Conservation (phyloP, 2,113 vertebrate species). For the Condylura cristata region DNA sequence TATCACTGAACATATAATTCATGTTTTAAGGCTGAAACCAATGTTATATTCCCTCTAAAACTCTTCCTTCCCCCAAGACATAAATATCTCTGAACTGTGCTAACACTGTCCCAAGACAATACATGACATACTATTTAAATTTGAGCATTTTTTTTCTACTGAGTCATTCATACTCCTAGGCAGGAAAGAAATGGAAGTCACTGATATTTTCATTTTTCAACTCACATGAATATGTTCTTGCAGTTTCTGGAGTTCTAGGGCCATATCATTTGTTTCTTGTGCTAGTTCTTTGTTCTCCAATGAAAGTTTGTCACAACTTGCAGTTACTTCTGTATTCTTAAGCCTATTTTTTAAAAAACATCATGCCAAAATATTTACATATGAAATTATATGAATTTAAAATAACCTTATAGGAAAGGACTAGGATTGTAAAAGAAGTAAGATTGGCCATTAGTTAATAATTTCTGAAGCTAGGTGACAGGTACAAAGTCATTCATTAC, state of each 20-base stretch:
- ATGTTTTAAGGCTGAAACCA: conserved; percentile 27
- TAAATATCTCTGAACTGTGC: neutral
- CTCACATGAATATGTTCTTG: conserved; percentile 87
- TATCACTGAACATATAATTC: conserved; percentile 11
- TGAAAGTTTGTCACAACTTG: conserved; percentile 84
- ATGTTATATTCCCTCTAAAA: conserved; percentile 6
- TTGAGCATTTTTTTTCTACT: conserved; percentile 22
- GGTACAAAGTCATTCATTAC: conserved; percentile 3
- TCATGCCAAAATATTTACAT: conserved; percentile 40
- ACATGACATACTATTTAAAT: conserved; percentile 21
- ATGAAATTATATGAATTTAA: conserved; percentile 49
- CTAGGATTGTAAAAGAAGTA: neutral
- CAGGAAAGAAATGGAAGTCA: conserved; percentile 32
- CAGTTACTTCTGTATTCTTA: conserved; percentile 85
- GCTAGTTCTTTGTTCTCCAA: conserved; percentile 87
- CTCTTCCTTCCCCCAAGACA: neutral
- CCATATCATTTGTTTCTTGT: conserved; percentile 81
- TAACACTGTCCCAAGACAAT: neutral
- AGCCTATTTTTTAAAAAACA: conserved; percentile 82
- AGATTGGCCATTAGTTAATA: neutral
- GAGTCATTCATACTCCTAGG: conserved; percentile 11
- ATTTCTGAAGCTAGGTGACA: conserved; percentile 4
- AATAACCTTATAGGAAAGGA: conserved; percentile 40
- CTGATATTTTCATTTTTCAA: conserved; percentile 54
- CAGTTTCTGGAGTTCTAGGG: conserved; percentile 82